These are phyloP conservation scores for Parauchenoglanis punctatus DNA, from an alignment of 2,797 vertebrate species.

Conservation along the genomic window DNA sequence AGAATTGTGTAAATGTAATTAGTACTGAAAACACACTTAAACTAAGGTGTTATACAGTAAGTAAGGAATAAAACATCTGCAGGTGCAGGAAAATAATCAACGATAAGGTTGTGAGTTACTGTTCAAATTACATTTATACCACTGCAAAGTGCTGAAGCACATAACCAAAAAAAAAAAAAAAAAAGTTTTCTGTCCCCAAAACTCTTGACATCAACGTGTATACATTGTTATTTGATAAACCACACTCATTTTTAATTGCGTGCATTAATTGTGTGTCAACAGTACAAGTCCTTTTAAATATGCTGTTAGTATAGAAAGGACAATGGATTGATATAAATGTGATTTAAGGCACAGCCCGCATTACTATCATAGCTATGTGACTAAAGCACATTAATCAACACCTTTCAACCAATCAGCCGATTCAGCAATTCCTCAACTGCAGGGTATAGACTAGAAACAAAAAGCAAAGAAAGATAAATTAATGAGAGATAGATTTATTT, in stretches of 20 bases:
- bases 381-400: neutral
- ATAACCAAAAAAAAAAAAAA: neutral
- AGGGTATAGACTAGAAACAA: constrained; percentile 19
- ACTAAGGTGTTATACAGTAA: neutral
- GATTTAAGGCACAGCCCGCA: neutral
- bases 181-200: neutral
- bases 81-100: neutral
- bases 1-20: neutral
- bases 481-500: neutral
- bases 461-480: constrained; percentile 8
- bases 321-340: neutral
- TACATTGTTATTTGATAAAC: neutral
- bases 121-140: neutral
- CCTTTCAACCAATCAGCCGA: neutral
- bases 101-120: neutral
- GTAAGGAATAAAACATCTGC: neutral
- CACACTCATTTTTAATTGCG: neutral
- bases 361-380: neutral
- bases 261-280: neutral
- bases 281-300: neutral
- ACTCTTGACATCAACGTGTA: neutral
- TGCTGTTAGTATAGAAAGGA: neutral
- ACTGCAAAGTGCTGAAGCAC: neutral
- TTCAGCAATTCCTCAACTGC: neutral
- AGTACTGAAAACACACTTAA: neutral